Base-by-base conservation (phyloP, 37 sponge, comb jelly and placozoan species). In the Cladorhizidae sp. region DNA sequence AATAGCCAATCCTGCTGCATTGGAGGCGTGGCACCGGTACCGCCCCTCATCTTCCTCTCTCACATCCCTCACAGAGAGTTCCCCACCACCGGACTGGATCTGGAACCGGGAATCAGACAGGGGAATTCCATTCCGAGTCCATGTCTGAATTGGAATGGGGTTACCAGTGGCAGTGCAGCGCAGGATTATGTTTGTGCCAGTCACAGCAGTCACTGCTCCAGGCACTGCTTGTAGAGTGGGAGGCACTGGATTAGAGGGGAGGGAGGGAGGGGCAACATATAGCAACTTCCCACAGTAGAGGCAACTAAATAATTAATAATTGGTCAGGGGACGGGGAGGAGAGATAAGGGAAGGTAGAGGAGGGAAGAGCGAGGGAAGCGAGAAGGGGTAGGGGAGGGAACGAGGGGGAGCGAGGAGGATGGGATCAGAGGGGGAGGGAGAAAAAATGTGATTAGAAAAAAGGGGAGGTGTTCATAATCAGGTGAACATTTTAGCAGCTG, bases 151-250 rank as follows among this genome's bases (percentile, higher is more conserved):
- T 29, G 87, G 91, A 37, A 56, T 21, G 18, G 91, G 91, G 73
- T 78, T 75, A 32, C 91, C 91, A 33, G 79, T 73, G 22, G 74
- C 91, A n/a, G 42, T 37, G 55, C 91, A 91, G 17, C 54, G 28
- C 38, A 91, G 41, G 5, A 59, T 55, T 25, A 54, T 64, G 21
- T 57, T 32, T 18, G n/a, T 56, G 3, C 91, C 91, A 32, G 58
- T 37, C 1, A 65, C 54, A 11, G 73, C 80, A 8, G 70, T 86
- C 20, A 85, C 57, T 1, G 78, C 52, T 26, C 40, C 18, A 22
- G 52, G 59, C 14, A 37, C 36, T 54, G 40, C 38, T 73, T 28
- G 5, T 26, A 73, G 9, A 49, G 3, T 49, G 29, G 73, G 73
- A 25, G 73, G 9, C 51, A 73, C 73, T 73, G 82, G 70, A 8